Base-by-base conservation (phyloP, 2,888 invertebrate genomes). In the Alviniconcha strummeri region DNA sequence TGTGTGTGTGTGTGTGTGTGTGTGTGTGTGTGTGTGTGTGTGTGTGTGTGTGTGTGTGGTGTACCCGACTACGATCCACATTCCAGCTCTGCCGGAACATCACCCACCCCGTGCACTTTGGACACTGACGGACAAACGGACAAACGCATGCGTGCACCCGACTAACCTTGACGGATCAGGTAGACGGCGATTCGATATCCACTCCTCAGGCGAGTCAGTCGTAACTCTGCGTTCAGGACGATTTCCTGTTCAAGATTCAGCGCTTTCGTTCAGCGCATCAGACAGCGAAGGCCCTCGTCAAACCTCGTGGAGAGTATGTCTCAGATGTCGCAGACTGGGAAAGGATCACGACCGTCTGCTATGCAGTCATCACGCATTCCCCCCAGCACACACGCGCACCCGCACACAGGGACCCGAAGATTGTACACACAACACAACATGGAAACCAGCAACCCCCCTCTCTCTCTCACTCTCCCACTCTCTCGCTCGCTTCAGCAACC, bases 1-100 rank as follows among this genome's bases (percentile, higher is more conserved):
- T 71, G 56, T 81, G 36, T 71, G 72, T 81, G 36, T 81, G 56
- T 72, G 36, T 74, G n/a, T 81, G 36, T 56, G 19, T 81, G 67
- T 74, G 60, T 74, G 67, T 74, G 19, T 81, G 52, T 74, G 57
- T 69, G 7, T 69, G 15, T 67, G 9, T 71, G 60, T 19, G 17
- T 71, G 17, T n/a, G 71, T 15, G 8, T 5, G 67, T 13, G 17
- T 8, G 9, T 9, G 15, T 81, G 52, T 19, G 36, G 9, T 36
- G n/a, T n/a, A 19, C 60, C 60, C 60, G 9, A 60, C 13, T 60
- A 60, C 36, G 36, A 60, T 19, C n/a, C 72, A 13, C 72, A 19
- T 8, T 72, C 15, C 9, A 9, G 9, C 7, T 2, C 9, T 8
- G 9, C 72, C n/a, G n/a, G 1, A 13, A 8, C 72, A 72, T 72